A percentile compares a stretch with the other conserved stretches of the same genome.
phyloP scores from a whole-genome alignment of 1,140 invertebrate species.

The Calephelis nemesis region DNA sequence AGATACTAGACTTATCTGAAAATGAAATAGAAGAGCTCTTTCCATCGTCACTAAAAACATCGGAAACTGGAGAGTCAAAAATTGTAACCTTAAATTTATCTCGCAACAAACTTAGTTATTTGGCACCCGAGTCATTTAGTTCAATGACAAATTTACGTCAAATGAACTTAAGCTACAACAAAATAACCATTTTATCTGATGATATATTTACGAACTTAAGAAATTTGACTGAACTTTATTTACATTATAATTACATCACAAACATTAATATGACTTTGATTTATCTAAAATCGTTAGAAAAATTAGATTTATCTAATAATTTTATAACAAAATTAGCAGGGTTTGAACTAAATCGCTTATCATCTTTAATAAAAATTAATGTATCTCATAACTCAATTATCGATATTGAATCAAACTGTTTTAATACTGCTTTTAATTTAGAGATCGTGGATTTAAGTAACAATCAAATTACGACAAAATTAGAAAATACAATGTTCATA shows the following conservation, averaged over 20 bases:
- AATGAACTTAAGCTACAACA: conserved; percentile 49
- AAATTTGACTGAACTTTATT: conserved; percentile 40
- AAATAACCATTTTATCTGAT: conserved; percentile 38
- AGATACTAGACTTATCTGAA: conserved; percentile 46
- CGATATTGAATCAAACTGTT: conserved; percentile 52
- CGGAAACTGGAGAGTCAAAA: conserved; percentile 31
- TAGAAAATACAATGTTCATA: conserved; percentile 48
- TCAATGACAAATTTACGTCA: conserved; percentile 32
- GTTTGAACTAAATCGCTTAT: conserved; percentile 49
- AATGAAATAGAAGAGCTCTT: conserved; percentile 45
- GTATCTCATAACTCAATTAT: conserved; percentile 52
- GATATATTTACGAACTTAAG: conserved; percentile 41
- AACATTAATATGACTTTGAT: conserved; percentile 48
- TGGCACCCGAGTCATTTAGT: conserved; percentile 36
- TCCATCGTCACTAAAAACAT: conserved; percentile 32
- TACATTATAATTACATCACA: conserved; percentile 46
- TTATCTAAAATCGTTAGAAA: conserved; percentile 42
- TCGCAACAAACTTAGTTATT: conserved; percentile 32
- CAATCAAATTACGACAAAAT: conserved; percentile 46
- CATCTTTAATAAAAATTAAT: conserved; percentile 44
- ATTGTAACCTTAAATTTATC: conserved; percentile 42
- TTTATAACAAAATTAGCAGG: conserved; percentile 41
- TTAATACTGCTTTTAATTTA: conserved; percentile 49
- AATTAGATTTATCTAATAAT: conserved; percentile 53
- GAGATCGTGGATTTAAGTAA: conserved; percentile 48